Evolutionary conservation across 2,113 vertebrate species (phyloP).

Genomic region (Chaetodon trifascialis): DNA sequence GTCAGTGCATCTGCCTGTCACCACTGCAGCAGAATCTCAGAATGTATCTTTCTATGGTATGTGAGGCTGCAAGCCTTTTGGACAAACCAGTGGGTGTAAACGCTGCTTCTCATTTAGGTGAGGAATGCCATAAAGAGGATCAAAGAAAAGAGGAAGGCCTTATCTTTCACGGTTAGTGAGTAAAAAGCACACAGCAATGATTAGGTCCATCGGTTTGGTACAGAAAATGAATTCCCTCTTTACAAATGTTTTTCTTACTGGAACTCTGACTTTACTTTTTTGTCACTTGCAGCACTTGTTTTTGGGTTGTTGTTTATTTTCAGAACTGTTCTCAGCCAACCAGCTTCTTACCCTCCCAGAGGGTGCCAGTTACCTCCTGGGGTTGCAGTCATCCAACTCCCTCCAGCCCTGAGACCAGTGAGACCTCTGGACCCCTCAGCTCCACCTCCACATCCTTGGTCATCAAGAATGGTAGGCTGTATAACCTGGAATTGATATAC

Average conservation of each 20-base stretch:
- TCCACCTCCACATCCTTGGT: constrained; percentile 78
- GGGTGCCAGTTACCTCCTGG: constrained; percentile 83
- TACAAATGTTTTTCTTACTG: constrained; percentile 6
- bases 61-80: constrained; percentile 41
- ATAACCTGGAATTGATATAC: neutral
- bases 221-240: constrained; percentile 14
- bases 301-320: constrained; percentile 32
- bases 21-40: constrained; percentile 26
- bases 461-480: constrained; percentile 82
- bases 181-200: constrained; percentile 12
- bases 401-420: constrained; percentile 81
- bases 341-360: constrained; percentile 85
- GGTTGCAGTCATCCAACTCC: constrained; percentile 75
- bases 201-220: neutral
- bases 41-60: constrained; percentile 53
- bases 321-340: constrained; percentile 90
- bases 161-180: constrained; percentile 86
- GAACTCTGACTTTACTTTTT: neutral
- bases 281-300: neutral
- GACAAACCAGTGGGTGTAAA: constrained; percentile 52
- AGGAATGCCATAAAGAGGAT: constrained; percentile 92
- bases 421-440: constrained; percentile 74
- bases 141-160: constrained; percentile 91
- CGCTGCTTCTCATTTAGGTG: constrained; percentile 82
- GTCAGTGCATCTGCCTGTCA: constrained; percentile 17